Percentiles rank a stretch among this genome's conserved stretches.
Evolutionary conservation across 2,797 vertebrate species (phyloP).

Genomic region (Falco concolor): DNA sequence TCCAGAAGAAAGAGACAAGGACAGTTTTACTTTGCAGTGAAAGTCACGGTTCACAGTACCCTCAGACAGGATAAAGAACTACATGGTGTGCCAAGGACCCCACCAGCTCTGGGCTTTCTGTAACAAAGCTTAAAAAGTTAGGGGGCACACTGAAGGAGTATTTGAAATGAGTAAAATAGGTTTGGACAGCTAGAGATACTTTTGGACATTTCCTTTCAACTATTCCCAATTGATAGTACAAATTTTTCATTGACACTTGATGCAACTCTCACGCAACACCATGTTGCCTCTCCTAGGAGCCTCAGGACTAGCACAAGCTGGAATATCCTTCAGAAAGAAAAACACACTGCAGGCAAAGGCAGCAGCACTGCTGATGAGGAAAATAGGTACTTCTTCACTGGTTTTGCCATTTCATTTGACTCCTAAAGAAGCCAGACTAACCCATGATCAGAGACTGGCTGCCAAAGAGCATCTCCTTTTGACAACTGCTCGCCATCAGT

Average conservation of each 20-base stretch:
- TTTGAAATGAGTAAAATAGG: not conserved
- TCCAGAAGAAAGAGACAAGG: not conserved
- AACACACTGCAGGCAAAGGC: not conserved
- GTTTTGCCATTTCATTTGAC: not conserved
- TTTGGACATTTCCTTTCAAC: not conserved
- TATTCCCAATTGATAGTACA: not conserved
- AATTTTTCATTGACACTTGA: not conserved
- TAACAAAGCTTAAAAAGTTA: not conserved
- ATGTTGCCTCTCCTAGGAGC: not conserved
- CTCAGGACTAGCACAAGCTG: not conserved
- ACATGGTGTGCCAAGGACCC: not conserved
- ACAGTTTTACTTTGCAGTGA: not conserved
- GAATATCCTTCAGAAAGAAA: not conserved
- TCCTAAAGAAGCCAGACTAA: not conserved
- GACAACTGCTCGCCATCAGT: not conserved
- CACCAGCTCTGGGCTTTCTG: not conserved
- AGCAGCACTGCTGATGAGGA: not conserved
- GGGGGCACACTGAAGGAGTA: not conserved
- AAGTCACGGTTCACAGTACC: not conserved
- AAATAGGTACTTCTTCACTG: not conserved
- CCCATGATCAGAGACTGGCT: not conserved
- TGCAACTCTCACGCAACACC: not conserved
- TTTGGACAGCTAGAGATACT: not conserved
- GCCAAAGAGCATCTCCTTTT: constrained; percentile 13
- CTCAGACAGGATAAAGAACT: not conserved